Percentiles rank a stretch among this genome's conserved stretches.
phyloP scores from a whole-genome alignment of 2,113 vertebrate genomes.

The Semnornis frantzii region DNA sequence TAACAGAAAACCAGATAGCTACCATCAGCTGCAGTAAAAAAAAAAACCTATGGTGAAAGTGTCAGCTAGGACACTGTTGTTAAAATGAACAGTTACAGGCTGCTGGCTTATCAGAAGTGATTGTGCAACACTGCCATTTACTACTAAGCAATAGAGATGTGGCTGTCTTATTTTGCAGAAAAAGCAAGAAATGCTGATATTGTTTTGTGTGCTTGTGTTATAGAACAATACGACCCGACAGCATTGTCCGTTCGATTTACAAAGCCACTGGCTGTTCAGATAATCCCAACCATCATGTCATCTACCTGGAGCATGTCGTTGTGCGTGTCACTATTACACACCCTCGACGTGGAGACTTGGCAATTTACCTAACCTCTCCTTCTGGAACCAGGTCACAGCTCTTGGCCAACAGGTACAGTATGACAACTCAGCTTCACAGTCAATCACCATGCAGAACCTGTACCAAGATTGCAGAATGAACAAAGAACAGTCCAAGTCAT shows the following conservation, averaged over 20 bases:
- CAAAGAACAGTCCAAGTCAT: not conserved
- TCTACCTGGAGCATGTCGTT: slow-evolving; percentile 95
- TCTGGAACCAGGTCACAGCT: slow-evolving; percentile 98
- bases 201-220: slow-evolving; percentile 25
- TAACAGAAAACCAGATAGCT: not conserved
- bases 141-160: not conserved
- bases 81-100: not conserved
- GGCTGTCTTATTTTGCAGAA: not conserved
- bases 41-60: not conserved
- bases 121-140: not conserved
- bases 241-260: slow-evolving; percentile 93
- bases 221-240: slow-evolving; percentile 96
- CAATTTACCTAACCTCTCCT: slow-evolving; percentile 97
- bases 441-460: not conserved
- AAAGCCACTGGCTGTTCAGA: slow-evolving; percentile 96
- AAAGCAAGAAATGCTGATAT: not conserved
- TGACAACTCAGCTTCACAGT: not conserved
- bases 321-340: slow-evolving; percentile 97
- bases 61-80: not conserved
- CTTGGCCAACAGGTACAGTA: slow-evolving; percentile 92
- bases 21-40: not conserved
- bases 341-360: slow-evolving; percentile 93
- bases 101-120: not conserved
- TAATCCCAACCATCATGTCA: slow-evolving; percentile 93
- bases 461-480: not conserved